phyloP scores from a whole-genome alignment of 1,140 invertebrate species.

The Calliopsis andreniformis region DNA sequence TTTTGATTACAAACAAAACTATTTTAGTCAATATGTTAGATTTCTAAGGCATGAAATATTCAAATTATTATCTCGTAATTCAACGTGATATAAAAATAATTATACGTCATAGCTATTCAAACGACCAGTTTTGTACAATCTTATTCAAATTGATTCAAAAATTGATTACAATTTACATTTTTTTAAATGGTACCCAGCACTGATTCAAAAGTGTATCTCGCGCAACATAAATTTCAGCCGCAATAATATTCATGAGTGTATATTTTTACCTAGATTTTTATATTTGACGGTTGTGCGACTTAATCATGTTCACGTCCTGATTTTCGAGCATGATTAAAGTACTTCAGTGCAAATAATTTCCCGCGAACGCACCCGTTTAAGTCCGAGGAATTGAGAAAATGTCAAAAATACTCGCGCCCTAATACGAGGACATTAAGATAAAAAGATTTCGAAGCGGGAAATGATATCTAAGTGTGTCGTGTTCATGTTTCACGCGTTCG shows the following conservation, averaged over 20 bases:
- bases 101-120: too few species aligned
- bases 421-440: too few species aligned
- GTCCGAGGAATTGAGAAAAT: conserved; percentile 17
- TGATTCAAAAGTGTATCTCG: not conserved
- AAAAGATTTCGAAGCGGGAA: not conserved
- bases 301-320: not conserved
- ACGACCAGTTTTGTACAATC: not conserved
- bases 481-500: conserved; percentile 1
- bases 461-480: conserved; percentile 1
- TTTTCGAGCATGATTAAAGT: not conserved
- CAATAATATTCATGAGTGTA: not conserved
- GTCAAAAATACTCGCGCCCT: not conserved
- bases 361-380: not conserved
- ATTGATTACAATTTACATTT: not conserved
- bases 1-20: not conserved
- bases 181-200: not conserved
- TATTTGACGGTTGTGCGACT: not conserved
- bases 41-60: not conserved
- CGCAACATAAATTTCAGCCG: conserved; percentile 13
- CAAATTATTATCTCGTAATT: not conserved
- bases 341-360: not conserved
- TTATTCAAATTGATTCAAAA: not conserved
- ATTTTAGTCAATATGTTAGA: not conserved
- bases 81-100: too few species aligned
- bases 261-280: conserved; percentile 28